Evolutionary conservation across 1,140 invertebrate genomes (phyloP).

Genomic region (Hylyphantes graminicola): DNA sequence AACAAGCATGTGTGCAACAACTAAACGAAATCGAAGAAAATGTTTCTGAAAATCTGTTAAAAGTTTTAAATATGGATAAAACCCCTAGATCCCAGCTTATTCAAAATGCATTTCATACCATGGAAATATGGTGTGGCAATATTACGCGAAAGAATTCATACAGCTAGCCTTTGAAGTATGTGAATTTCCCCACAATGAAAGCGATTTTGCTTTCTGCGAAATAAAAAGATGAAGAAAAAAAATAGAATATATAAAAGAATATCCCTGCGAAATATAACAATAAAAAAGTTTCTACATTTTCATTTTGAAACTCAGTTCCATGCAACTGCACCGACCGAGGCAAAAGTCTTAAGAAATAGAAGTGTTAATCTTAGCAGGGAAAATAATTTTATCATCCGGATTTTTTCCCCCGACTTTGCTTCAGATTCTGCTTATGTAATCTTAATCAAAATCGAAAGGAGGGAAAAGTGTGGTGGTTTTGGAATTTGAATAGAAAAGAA

Average conservation of each 20-base stretch:
- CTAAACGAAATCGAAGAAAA: too few species aligned
- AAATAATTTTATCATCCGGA: conserved; percentile 11
- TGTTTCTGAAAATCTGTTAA: too few species aligned
- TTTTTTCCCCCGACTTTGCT: not conserved
- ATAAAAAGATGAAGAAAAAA: not conserved
- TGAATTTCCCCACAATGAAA: not conserved
- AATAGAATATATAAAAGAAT: not conserved
- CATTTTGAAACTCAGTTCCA: not conserved
- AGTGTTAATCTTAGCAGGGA: conserved; percentile 32
- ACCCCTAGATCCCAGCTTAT: not conserved
- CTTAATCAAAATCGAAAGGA: conserved; percentile 17
- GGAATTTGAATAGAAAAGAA: conserved; percentile 12
- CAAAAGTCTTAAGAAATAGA: conserved; percentile 27
- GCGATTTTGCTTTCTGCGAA: conserved; percentile 5
- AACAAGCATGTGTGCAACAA: too few species aligned
- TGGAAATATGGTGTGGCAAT: conserved; percentile 21
- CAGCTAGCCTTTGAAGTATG: conserved; percentile 6
- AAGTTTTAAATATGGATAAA: not conserved
- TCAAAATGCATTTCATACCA: conserved; percentile 16
- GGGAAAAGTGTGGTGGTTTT: not conserved
- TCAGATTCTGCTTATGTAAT: conserved; percentile 20
- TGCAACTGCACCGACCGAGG: not conserved
- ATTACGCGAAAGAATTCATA: conserved; percentile 9
- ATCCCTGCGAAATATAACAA: not conserved
- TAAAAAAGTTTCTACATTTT: conserved; percentile 17